Evolutionary conservation across 2,888 invertebrate genomes (phyloP).

Genomic region (Eupithecia tripunctaria): DNA sequence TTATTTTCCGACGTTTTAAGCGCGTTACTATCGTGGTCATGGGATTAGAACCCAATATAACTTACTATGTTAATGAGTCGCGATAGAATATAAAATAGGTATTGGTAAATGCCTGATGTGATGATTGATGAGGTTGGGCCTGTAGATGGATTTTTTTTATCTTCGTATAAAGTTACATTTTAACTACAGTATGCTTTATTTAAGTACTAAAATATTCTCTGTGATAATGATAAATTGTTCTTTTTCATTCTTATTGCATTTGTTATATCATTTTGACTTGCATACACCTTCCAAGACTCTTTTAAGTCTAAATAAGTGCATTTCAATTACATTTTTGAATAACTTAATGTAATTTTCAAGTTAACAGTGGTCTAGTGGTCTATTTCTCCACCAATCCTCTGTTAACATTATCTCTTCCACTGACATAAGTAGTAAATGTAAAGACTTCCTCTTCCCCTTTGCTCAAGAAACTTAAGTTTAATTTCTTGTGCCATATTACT

Average conservation of each 20-base stretch:
- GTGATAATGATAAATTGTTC: constrained; percentile 65
- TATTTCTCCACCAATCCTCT: neutral
- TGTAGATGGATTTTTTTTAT: constrained; percentile 51
- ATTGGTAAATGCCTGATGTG: neutral
- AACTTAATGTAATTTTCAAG: neutral
- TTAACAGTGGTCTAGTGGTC: neutral
- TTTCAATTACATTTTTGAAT: neutral
- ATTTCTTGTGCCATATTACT: constrained; percentile 73
- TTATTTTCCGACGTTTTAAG: neutral
- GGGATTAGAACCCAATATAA: neutral
- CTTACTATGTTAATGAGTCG: neutral
- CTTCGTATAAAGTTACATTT: constrained; percentile 60
- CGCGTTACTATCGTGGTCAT: neutral
- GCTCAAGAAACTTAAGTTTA: constrained; percentile 57
- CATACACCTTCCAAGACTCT: constrained; percentile 18
- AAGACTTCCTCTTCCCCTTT: constrained; percentile 47
- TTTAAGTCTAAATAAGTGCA: neutral
- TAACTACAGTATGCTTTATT: constrained; percentile 52
- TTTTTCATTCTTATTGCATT: constrained; percentile 54
- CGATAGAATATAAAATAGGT: neutral
- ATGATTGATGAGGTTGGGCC: constrained; percentile 51
- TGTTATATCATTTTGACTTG: constrained; percentile 49
- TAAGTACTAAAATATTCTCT: constrained; percentile 59
- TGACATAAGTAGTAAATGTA: constrained; percentile 10
- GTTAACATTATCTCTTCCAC: constrained; percentile 13